Evolutionary conservation across 2,113 vertebrate genomes (phyloP).

Genomic region (Erythrocercus mccallii): DNA sequence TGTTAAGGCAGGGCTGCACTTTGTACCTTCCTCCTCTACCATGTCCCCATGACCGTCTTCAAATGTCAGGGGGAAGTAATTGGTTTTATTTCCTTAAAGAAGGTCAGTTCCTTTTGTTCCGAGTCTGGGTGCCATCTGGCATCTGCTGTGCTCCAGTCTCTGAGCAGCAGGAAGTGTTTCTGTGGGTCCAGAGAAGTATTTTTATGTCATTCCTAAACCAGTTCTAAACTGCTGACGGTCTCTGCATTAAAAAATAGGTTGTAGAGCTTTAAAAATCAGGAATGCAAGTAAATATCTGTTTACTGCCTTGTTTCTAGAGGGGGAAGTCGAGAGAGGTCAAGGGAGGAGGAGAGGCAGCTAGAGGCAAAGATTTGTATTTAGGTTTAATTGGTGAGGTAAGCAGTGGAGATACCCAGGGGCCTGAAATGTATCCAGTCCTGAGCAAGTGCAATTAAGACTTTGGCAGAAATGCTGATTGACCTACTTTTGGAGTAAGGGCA

Average conservation of each 20-base stretch:
- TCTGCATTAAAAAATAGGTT: neutral
- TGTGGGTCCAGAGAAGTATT: neutral
- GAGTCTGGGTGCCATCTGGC: neutral
- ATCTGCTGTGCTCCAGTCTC: neutral
- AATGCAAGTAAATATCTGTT: neutral
- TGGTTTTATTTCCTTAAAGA: neutral
- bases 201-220: neutral
- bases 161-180: neutral
- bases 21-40: neutral
- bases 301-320: neutral
- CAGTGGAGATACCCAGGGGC: neutral
- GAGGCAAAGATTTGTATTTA: neutral
- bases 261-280: neutral
- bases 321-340: neutral
- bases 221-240: neutral
- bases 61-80: neutral
- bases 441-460: neutral
- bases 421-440: neutral
- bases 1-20: neutral
- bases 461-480: slow-evolving; percentile 1
- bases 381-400: neutral
- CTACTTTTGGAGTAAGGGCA: neutral
- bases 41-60: neutral
- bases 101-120: neutral
- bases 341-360: neutral